Conservation (phyloP, 2,888 invertebrate species). For the Pegoplata infirma region DNA sequence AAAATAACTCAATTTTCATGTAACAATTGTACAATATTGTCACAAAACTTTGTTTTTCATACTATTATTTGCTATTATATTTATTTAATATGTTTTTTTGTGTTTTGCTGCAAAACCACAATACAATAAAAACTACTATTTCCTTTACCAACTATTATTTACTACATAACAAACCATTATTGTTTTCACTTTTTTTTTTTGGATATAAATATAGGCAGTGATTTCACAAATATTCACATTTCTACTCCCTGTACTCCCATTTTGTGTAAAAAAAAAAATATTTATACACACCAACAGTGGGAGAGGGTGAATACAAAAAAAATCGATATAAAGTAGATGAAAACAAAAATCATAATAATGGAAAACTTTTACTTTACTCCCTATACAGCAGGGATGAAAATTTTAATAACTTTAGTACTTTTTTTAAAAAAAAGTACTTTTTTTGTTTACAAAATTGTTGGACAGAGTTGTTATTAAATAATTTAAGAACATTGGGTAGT, state of each 20-base stretch:
- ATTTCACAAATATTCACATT: conserved; percentile 18
- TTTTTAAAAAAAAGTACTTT: too few relatives aligned
- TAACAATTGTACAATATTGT: background rate
- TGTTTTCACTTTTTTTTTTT: conserved; percentile 47
- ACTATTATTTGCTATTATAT: background rate
- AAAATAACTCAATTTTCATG: conserved; percentile 3
- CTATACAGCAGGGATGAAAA: too few relatives aligned
- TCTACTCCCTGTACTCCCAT: background rate
- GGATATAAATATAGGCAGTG: background rate
- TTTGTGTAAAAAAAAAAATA: conserved; percentile 21
- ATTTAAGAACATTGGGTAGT: too few relatives aligned
- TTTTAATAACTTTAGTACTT: too few relatives aligned
- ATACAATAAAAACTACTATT: conserved; percentile 10
- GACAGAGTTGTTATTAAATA: too few relatives aligned
- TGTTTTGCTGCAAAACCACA: conserved; percentile 17
- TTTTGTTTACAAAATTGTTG: too few relatives aligned
- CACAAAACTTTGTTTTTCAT: background rate
- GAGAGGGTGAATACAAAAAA: conserved; percentile 14
- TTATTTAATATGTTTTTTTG: background rate
- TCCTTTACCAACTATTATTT: background rate
- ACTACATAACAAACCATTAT: conserved; percentile 28
- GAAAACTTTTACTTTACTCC: conserved; percentile 57
- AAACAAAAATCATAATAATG: conserved; percentile 34
- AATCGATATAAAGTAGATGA: conserved; percentile 47
- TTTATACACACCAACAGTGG: conserved; percentile 5